These are phyloP conservation scores for Aphelinus certus DNA, from an alignment of 1,140 invertebrate genomes.

Conservation along the genomic window DNA sequence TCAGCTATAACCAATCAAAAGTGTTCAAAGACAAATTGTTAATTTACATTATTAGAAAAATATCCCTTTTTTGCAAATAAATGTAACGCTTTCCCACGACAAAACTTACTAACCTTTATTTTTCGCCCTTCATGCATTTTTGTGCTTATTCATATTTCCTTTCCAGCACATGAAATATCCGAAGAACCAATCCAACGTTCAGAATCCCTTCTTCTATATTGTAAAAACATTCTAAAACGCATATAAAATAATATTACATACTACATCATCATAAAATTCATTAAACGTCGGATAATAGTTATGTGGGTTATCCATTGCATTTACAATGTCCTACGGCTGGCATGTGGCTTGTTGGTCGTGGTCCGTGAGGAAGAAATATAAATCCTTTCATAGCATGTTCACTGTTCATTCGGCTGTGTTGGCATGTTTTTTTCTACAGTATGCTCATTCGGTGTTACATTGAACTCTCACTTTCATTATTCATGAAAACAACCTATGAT, in stretches of 20 bases:
- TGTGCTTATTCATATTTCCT: constrained; percentile 21
- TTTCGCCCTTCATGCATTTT: constrained; percentile 42
- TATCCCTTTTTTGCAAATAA: constrained; percentile 59
- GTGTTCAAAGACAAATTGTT: constrained; percentile 54
- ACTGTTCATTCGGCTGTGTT: constrained; percentile 39
- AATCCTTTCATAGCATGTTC: constrained; percentile 49
- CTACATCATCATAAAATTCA: background rate
- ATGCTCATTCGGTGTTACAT: constrained; percentile 15
- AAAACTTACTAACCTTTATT: constrained; percentile 59
- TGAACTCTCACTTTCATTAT: no score
- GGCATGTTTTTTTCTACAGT: constrained; percentile 44
- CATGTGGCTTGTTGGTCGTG: constrained; percentile 46
- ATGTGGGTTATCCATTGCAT: constrained; percentile 1
- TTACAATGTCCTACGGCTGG: constrained; percentile 34
- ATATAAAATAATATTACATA: background rate
- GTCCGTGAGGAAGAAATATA: constrained; percentile 35
- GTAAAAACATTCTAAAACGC: background rate
- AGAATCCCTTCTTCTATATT: constrained; percentile 3
- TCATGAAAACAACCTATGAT: no score
- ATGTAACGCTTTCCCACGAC: constrained; percentile 60
- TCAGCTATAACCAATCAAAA: constrained; percentile 46
- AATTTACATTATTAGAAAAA: constrained; percentile 51
- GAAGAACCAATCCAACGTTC: background rate
- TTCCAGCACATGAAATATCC: constrained; percentile 11
- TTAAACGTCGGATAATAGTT: background rate